Conservation (phyloP, 2,888 invertebrate species). For the Acrocyrtus sp. region DNA sequence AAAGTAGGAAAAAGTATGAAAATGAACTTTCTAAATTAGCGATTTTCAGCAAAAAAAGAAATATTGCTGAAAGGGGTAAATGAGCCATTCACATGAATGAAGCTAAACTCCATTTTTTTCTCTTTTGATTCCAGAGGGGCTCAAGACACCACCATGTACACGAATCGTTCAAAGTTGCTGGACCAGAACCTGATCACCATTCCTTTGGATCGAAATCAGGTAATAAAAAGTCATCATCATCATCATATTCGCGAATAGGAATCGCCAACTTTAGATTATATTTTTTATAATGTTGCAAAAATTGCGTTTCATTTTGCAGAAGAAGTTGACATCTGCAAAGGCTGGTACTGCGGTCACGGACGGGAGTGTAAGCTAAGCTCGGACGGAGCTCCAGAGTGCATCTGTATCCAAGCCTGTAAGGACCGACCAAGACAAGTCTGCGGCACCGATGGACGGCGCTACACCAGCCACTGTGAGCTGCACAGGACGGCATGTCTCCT, state of each 20-base stretch:
- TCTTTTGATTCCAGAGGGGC: slow-evolving; percentile 46
- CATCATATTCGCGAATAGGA: background rate
- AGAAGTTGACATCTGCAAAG: slow-evolving; percentile 43
- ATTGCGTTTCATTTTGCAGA: slow-evolving; percentile 5
- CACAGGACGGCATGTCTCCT: slow-evolving; percentile 74
- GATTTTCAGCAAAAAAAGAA: too few relatives aligned
- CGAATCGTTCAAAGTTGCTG: slow-evolving; percentile 34
- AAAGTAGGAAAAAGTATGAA: background rate
- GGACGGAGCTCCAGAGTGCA: slow-evolving; percentile 57
- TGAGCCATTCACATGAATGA: too few relatives aligned
- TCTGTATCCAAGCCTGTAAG: slow-evolving; percentile 56
- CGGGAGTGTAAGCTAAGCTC: slow-evolving; percentile 56
- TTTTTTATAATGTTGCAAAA: background rate
- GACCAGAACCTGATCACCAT: slow-evolving; percentile 33
- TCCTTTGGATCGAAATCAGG: slow-evolving; percentile 9
- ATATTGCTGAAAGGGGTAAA: too few relatives aligned
- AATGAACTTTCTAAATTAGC: background rate
- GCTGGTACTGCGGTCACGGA: slow-evolving; percentile 61
- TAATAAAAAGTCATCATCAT: background rate
- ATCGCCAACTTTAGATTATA: background rate
- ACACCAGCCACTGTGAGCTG: slow-evolving; percentile 76
- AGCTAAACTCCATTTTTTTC: slow-evolving; percentile 5
- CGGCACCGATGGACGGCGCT: slow-evolving; percentile 74
- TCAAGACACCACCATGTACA: slow-evolving; percentile 45
- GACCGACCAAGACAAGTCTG: slow-evolving; percentile 70